Conservation (phyloP, 2,797 vertebrate species). For the Percopsis omiscomaycus region DNA sequence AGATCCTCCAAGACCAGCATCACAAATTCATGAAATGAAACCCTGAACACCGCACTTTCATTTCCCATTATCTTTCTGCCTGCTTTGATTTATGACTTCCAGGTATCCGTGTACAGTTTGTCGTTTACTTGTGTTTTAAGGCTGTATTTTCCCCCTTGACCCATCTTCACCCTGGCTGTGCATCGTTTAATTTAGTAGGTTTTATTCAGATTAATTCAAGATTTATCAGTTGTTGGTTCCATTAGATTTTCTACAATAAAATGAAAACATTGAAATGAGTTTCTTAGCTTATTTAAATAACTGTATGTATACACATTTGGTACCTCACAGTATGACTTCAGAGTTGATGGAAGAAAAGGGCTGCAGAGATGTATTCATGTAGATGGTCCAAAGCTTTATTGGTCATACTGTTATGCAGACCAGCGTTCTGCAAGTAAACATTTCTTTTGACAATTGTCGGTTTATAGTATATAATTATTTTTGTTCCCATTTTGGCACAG, state of each 20-base stretch:
- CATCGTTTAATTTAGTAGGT: conserved; percentile 27
- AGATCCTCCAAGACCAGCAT: conserved; percentile 96
- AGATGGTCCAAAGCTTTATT: background rate
- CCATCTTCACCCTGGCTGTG: background rate
- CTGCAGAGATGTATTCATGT: background rate
- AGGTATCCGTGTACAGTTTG: background rate
- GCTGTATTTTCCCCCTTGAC: background rate
- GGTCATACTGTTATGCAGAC: background rate
- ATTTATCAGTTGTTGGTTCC: conserved; percentile 40
- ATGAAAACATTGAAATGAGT: conserved; percentile 12
- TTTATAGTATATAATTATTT: no score
- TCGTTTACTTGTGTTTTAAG: conserved; percentile 17
- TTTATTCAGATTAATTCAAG: conserved; percentile 34
- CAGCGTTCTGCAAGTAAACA: no score
- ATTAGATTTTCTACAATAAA: conserved; percentile 51
- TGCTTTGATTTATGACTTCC: conserved; percentile 1
- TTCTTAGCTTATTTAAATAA: background rate
- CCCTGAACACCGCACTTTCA: background rate
- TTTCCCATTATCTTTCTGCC: background rate
- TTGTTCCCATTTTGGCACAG: no score
- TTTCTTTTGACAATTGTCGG: no score
- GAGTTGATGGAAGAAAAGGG: background rate
- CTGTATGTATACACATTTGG: background rate
- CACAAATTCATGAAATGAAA: conserved; percentile 97
- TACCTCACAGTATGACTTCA: background rate